Percentiles rank a stretch among this genome's conserved stretches.
Conservation (phyloP, 1,140 invertebrate species). For the Drosophila punjabiensis region DNA sequence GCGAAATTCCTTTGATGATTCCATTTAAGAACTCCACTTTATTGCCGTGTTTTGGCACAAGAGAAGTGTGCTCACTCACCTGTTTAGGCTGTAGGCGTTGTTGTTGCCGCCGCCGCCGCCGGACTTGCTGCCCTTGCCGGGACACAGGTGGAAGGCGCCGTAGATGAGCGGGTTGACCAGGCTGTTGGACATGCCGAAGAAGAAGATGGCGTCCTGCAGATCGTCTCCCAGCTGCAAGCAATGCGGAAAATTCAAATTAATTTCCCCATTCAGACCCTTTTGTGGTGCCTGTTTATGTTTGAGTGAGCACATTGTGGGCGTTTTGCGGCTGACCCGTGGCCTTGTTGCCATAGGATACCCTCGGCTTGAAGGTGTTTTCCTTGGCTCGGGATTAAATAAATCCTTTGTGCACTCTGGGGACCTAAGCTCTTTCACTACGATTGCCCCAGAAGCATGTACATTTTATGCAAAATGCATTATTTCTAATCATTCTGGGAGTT, state of each 20-base stretch:
- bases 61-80: conserved; percentile 45
- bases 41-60: not conserved
- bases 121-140: conserved; percentile 75
- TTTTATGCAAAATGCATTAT: not conserved
- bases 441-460: not conserved
- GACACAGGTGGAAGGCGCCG: conserved; percentile 93
- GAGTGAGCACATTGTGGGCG: conserved; percentile 20
- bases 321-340: conserved; percentile 10
- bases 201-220: conserved; percentile 90
- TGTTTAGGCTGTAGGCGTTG: conserved; percentile 79
- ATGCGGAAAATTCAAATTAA: conserved; percentile 64
- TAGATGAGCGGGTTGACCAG: conserved; percentile 95
- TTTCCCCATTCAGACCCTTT: conserved; percentile 43
- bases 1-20: conserved; percentile 1
- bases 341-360: not conserved
- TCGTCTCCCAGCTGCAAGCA: conserved; percentile 87
- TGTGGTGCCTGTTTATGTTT: conserved; percentile 37
- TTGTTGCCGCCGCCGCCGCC: conserved; percentile 66
- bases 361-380: not conserved
- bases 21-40: not conserved
- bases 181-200: conserved; percentile 95
- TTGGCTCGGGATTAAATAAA: conserved; percentile 1
- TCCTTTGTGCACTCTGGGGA: not conserved
- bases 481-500: not conserved
- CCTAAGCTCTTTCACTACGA: not conserved